Base-by-base conservation (phyloP, 2,888 invertebrate species). In the Rhagium mordax region DNA sequence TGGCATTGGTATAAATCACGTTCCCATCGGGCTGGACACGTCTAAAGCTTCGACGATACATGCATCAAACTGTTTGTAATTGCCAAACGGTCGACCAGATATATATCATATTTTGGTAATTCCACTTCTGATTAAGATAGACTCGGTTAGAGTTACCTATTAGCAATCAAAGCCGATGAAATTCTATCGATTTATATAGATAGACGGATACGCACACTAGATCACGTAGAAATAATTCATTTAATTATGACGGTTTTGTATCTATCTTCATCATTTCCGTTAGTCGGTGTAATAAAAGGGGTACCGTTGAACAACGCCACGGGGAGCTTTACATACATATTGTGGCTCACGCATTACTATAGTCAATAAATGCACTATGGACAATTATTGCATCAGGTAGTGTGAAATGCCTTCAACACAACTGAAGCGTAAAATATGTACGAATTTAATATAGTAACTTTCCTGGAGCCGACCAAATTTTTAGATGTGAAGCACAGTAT, bases 1-100 rank as follows among this genome's bases (percentile, higher is more conserved):
- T 85, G 85, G 83, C 82, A 82, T 82, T 79, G 84, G 82, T 82
- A 85, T 86, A 86, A 86, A 87, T 87, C 85, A 86, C 86, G 84
- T 85, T 85, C 85, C 85, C 85, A 80, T 77, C 78, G 84, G 85
- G 81, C 83, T 79, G 81, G 78, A 81, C 84, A 84, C 82, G 84
- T 83, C 84, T 82, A 83, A 84, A 83, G 80, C 83, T 80, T 72
- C 74, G 73, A 78, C 81, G 79, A 83, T 83, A 82, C 81, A 82
- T 84, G 81, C 80, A 83, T 84, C 84, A 84, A 82, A 81, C 82
- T 81, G 80, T 81, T 78, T 74, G 79, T 84, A 85, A 84, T 84
- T 84, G 84, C 82, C 78, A 65, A 67, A 64, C 74, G 70, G 62
- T 76, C 76, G 77, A 77, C 77, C 78, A 79, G 79, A 81, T 81